Conservation (phyloP, 1,140 invertebrate genomes). For the Apis laboriosa region DNA sequence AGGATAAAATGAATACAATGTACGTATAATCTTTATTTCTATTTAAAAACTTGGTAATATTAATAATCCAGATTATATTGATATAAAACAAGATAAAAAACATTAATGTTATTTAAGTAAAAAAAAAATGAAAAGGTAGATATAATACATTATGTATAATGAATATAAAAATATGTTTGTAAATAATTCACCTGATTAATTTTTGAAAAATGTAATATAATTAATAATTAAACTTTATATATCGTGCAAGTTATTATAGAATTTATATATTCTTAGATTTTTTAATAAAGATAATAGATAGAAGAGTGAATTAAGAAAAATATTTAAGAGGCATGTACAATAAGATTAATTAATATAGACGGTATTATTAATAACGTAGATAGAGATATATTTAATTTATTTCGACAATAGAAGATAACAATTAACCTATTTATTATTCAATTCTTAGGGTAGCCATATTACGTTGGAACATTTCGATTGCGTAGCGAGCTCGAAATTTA, state of each 20-base stretch:
- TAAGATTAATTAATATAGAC: background rate
- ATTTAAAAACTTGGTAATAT: background rate
- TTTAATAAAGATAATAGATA: background rate
- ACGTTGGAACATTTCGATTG: background rate
- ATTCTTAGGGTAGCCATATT: constrained; percentile 30
- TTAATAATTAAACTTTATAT: background rate
- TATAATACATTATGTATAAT: background rate
- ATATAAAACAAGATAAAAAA: background rate
- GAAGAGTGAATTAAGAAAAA: background rate
- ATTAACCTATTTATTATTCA: constrained; percentile 19
- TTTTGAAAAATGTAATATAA: background rate
- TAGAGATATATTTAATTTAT: background rate
- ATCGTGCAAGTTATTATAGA: background rate
- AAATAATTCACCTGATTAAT: background rate
- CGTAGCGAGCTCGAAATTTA: constrained; percentile 10
- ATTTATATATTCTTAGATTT: background rate
- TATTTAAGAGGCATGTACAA: background rate
- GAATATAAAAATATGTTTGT: background rate
- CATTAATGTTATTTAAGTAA: background rate
- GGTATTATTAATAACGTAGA: too few species aligned
- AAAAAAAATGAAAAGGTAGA: background rate
- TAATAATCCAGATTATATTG: background rate
- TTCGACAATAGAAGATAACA: background rate
- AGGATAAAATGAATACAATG: constrained; percentile 16
- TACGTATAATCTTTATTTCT: background rate